phyloP scores from a whole-genome alignment of 37 sponge, comb jelly and placozoan genomes.

The Aplysina aerophoba region DNA sequence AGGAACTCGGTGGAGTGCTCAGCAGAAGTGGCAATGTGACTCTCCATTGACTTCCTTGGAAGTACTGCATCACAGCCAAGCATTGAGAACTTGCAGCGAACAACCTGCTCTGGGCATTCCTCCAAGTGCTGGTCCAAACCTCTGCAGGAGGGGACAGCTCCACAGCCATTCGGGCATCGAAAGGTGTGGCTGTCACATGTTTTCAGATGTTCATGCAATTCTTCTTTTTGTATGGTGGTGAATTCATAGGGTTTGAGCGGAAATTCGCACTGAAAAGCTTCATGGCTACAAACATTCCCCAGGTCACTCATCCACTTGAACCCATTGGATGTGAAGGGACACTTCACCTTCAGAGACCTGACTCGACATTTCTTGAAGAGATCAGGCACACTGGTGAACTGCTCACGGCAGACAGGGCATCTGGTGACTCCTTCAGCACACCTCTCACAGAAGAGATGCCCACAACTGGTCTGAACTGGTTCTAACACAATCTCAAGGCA shows the following conservation, averaged over 20 bases:
- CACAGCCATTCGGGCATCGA: no score
- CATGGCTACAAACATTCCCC: background rate
- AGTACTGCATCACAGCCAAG: no score
- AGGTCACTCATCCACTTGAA: constrained; percentile 20
- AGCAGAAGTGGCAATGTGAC: background rate
- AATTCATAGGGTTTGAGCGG: no score
- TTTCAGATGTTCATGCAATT: no score
- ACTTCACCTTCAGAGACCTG: constrained; percentile 8
- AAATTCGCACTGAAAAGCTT: no score
- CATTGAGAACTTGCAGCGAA: no score
- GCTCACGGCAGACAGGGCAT: constrained; percentile 18
- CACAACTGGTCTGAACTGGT: constrained; percentile 29
- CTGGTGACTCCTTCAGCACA: background rate
- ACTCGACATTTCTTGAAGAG: background rate
- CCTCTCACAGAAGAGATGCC: constrained; percentile 2
- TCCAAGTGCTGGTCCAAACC: no score
- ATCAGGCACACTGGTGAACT: constrained; percentile 11
- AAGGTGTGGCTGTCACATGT: no score
- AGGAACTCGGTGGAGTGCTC: background rate
- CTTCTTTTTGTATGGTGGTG: no score
- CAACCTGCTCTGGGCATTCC: no score
- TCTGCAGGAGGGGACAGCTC: no score
- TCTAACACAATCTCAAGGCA: background rate
- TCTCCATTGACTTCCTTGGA: background rate
- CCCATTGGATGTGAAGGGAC: background rate